phyloP scores from a whole-genome alignment of 2,888 invertebrate genomes.

The Drosophila phalerata region DNA sequence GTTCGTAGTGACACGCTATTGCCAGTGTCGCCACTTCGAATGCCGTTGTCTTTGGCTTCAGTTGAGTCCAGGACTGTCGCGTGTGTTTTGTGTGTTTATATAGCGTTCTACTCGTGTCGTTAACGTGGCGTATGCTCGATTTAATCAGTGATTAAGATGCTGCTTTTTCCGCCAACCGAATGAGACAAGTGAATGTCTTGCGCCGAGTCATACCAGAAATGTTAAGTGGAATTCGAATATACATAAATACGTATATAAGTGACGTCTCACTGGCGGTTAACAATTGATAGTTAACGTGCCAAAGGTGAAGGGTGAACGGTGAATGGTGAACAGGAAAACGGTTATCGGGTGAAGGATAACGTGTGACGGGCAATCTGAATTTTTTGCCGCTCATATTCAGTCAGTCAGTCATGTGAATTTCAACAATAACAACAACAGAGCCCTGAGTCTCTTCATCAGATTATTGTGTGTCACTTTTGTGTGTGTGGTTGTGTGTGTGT shows the following conservation, averaged over 20 bases:
- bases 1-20: constrained; percentile 60
- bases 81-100: constrained; percentile 14
- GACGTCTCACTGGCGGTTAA: constrained; percentile 3
- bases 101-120: constrained; percentile 19
- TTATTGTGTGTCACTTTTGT: constrained; percentile 11
- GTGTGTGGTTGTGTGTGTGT: constrained; percentile 6
- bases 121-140: constrained; percentile 51
- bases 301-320: constrained; percentile 9
- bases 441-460: constrained; percentile 27
- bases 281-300: constrained; percentile 10
- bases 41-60: constrained; percentile 82
- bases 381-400: constrained; percentile 52
- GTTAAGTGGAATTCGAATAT: constrained; percentile 50
- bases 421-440: constrained; percentile 58
- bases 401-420: constrained; percentile 38
- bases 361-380: constrained; percentile 47
- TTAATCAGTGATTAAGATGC: constrained; percentile 60
- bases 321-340: constrained; percentile 10
- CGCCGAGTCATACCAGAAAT: constrained; percentile 37
- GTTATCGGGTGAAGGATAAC: constrained; percentile 25
- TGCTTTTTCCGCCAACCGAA: constrained; percentile 52
- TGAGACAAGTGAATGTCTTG: constrained; percentile 53
- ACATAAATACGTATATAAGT: constrained; percentile 22
- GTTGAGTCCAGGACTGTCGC: constrained; percentile 59
- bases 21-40: constrained; percentile 79